These are phyloP conservation scores for Galerucella calmariensis DNA, from an alignment of 2,888 invertebrate genomes.

Conservation along the genomic window DNA sequence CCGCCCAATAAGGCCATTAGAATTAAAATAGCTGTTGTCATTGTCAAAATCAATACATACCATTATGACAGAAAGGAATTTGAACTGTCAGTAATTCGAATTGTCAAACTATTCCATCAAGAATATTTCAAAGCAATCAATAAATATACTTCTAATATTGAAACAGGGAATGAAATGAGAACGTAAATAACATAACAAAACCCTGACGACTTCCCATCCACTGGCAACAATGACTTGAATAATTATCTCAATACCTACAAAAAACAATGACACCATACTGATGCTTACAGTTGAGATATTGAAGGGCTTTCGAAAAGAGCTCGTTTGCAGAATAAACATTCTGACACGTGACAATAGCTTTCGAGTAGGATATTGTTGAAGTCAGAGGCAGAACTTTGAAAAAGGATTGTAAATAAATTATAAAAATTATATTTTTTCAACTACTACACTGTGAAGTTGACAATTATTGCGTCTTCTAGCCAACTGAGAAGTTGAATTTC, in stretches of 20 bases:
- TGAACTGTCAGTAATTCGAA: too few relatives aligned
- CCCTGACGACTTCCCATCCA: not conserved
- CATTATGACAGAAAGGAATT: too few relatives aligned
- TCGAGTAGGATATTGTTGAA: slow-evolving; percentile 28
- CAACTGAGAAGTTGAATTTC: too few relatives aligned
- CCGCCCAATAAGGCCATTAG: too few relatives aligned
- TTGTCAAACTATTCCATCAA: too few relatives aligned
- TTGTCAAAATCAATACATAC: too few relatives aligned
- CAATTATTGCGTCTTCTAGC: too few relatives aligned
- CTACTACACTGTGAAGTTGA: too few relatives aligned
- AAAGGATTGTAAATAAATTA: not conserved
- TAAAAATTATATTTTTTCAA: too few relatives aligned
- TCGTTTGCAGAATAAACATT: slow-evolving; percentile 48
- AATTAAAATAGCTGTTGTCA: too few relatives aligned
- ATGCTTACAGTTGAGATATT: slow-evolving; percentile 45
- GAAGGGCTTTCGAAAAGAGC: slow-evolving; percentile 42
- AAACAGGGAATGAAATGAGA: not conserved
- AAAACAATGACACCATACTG: slow-evolving; percentile 43
- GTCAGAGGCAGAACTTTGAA: not conserved
- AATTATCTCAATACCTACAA: slow-evolving; percentile 11
- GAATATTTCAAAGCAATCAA: too few relatives aligned
- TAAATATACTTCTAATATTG: too few relatives aligned
- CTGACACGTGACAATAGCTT: slow-evolving; percentile 40
- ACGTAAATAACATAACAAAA: not conserved
- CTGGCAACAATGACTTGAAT: not conserved